Evolutionary conservation across 92 coral and sea anemone genomes (phyloP).

Genomic region (Porites lobata): DNA sequence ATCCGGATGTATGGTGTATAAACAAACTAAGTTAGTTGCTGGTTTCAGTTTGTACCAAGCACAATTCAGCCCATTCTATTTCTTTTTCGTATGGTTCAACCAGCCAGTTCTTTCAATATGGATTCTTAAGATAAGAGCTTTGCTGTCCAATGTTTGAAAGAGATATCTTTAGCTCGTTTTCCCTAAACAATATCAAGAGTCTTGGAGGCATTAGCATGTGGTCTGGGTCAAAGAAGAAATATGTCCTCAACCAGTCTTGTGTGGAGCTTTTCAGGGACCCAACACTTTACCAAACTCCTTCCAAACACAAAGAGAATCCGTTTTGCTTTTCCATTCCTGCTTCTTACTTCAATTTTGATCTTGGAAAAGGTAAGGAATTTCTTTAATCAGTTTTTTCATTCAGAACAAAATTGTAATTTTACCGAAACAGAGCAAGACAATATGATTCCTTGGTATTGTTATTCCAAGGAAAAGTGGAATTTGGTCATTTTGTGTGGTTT

Average conservation of each 20-base stretch:
- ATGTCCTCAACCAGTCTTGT: conserved; percentile 13
- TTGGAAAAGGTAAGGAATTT: conserved; percentile 12
- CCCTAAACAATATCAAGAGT: conserved; percentile 1
- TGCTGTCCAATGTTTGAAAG: neutral
- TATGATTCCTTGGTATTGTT: neutral
- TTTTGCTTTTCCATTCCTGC: conserved; percentile 35
- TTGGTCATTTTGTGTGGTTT: neutral
- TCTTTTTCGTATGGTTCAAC: too few relatives aligned
- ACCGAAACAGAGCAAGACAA: neutral
- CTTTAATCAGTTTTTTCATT: neutral
- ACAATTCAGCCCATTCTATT: neutral
- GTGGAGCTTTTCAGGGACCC: neutral
- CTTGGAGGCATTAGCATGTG: conserved; percentile 3
- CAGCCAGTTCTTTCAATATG: neutral
- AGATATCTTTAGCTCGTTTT: neutral
- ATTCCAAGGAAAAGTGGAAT: neutral
- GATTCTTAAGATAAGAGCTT: neutral
- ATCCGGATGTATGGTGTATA: conserved; percentile 5
- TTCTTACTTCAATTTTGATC: conserved; percentile 25
- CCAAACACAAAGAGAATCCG: neutral
- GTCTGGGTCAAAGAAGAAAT: conserved; percentile 29
- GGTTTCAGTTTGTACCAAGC: conserved; percentile 1
- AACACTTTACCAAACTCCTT: neutral
- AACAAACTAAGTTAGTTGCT: neutral
- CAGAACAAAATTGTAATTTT: neutral